These are phyloP conservation scores for Nycteola revayana DNA, from an alignment of 2,888 invertebrate species.

Conservation along the genomic window DNA sequence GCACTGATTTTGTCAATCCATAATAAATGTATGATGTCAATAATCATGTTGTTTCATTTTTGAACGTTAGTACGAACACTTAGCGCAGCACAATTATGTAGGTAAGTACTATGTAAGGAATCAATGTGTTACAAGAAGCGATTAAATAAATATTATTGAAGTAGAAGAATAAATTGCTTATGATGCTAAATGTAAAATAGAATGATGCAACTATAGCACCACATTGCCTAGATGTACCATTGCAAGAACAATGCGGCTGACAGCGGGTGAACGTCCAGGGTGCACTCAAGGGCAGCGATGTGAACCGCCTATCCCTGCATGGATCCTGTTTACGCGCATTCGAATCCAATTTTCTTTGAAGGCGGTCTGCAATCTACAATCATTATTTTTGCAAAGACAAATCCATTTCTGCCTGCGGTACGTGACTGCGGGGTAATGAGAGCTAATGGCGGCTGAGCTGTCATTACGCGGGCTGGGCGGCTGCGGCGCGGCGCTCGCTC, in stretches of 20 bases:
- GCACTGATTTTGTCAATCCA: slow-evolving; percentile 15
- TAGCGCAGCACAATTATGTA: background rate
- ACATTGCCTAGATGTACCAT: slow-evolving; percentile 11
- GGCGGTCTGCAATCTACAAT: slow-evolving; percentile 77
- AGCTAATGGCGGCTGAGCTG: slow-evolving; percentile 69
- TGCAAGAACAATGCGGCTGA: slow-evolving; percentile 18
- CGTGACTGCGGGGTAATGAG: slow-evolving; percentile 78
- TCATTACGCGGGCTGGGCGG: slow-evolving; percentile 62
- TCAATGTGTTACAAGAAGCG: no score
- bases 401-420: slow-evolving; percentile 77
- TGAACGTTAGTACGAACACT: background rate
- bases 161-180: slow-evolving; percentile 4
- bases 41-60: slow-evolving; percentile 17
- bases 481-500: slow-evolving; percentile 33
- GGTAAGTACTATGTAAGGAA: no score
- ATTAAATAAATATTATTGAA: no score
- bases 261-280: slow-evolving; percentile 28
- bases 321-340: slow-evolving; percentile 67
- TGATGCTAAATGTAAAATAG: slow-evolving; percentile 9
- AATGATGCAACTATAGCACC: slow-evolving; percentile 8
- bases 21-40: slow-evolving; percentile 16
- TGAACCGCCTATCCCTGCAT: slow-evolving; percentile 36
- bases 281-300: slow-evolving; percentile 46
- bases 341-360: slow-evolving; percentile 76
- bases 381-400: slow-evolving; percentile 81